phyloP scores from a whole-genome alignment of 2,888 invertebrate genomes.

The Patella ulyssiponensis region DNA sequence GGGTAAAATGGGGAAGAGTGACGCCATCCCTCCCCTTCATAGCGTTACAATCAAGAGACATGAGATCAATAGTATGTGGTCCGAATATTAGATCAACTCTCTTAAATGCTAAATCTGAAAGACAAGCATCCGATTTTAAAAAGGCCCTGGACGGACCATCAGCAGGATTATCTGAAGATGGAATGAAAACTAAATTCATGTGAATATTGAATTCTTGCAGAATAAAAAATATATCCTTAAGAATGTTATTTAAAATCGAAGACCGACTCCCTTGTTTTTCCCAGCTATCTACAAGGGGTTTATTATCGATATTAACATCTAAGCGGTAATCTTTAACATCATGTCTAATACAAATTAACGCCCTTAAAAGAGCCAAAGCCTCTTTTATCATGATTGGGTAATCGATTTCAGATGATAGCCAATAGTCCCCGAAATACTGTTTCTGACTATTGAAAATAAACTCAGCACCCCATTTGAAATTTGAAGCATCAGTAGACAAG shows the following conservation, averaged over 20 bases:
- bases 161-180: not conserved
- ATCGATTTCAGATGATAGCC: not conserved
- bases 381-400: not conserved
- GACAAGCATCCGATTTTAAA: not conserved
- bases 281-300: not conserved
- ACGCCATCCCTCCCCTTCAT: too few relatives aligned
- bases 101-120: not conserved
- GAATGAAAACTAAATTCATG: not conserved
- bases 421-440: not conserved
- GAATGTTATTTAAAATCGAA: not conserved
- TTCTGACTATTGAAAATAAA: not conserved
- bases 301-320: not conserved
- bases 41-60: not conserved
- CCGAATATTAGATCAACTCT: not conserved
- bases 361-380: not conserved
- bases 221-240: slow-evolving; percentile 1
- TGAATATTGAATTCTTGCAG: not conserved
- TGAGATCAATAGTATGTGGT: not conserved
- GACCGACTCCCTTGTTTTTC: not conserved
- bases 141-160: not conserved
- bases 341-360: not conserved
- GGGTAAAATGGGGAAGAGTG: too few relatives aligned
- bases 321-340: not conserved
- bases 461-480: not conserved
- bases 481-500: not conserved